Percentiles rank a stretch among this genome's conserved stretches.
Evolutionary conservation across 2,113 vertebrate genomes (phyloP).

Genomic region (Austrofundulus limnaeus): DNA sequence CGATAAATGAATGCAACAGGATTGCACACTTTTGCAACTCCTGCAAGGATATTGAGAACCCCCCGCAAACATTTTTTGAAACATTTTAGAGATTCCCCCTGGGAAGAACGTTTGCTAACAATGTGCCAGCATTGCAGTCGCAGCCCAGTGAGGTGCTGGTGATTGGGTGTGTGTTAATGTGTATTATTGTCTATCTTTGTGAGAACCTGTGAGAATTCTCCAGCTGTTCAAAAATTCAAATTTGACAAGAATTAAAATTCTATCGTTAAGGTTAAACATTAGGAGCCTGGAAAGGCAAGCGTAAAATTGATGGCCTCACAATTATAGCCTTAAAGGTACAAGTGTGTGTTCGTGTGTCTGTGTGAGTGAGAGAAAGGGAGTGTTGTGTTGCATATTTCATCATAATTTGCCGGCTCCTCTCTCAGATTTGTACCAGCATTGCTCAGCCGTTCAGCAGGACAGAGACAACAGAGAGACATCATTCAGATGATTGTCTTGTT

Average conservation of each 20-base stretch:
- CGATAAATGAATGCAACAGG: too few species aligned
- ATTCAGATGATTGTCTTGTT: constrained; percentile 61
- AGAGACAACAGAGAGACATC: constrained; percentile 30
- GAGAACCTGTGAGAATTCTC: neutral
- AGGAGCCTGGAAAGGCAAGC: too few species aligned
- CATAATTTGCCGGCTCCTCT: constrained; percentile 8
- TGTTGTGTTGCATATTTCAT: neutral
- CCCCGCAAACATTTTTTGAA: too few species aligned
- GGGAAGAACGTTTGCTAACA: too few species aligned
- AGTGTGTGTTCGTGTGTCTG: neutral
- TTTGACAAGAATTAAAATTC: neutral
- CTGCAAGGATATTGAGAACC: too few species aligned
- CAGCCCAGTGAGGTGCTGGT: too few species aligned
- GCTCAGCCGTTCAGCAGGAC: constrained; percentile 37
- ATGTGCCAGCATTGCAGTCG: too few species aligned
- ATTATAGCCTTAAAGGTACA: neutral
- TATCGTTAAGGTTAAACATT: neutral
- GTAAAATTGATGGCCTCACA: neutral
- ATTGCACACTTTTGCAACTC: too few species aligned
- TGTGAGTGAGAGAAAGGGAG: too few species aligned
- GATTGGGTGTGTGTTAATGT: neutral
- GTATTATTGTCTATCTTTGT: neutral
- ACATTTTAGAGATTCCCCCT: too few species aligned
- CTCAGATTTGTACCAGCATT: constrained; percentile 61
- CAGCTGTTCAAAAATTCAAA: neutral